Evolutionary conservation across 2,797 vertebrate species (phyloP).

Genomic region (Myoxocephalus aenaeus): DNA sequence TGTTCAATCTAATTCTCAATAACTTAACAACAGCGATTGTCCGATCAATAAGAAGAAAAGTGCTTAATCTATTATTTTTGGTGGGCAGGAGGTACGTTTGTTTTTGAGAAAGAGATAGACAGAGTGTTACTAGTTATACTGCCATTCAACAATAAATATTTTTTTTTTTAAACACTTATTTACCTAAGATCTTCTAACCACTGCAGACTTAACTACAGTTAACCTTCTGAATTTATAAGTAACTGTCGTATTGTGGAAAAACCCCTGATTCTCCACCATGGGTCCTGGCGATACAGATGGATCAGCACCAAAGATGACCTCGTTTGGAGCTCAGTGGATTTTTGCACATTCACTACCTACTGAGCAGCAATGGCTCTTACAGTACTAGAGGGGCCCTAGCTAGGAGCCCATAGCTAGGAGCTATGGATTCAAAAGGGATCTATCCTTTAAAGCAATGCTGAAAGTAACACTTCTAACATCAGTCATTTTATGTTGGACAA

Average conservation of each 20-base stretch:
- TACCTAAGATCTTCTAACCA: neutral
- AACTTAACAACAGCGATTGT: too few species aligned
- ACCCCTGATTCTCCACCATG: neutral
- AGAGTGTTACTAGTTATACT: neutral
- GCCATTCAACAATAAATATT: neutral
- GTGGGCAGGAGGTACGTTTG: too few species aligned
- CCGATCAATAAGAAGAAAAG: too few species aligned
- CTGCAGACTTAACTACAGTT: too few species aligned
- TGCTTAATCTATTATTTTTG: too few species aligned
- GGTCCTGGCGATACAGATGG: neutral
- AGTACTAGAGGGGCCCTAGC: neutral
- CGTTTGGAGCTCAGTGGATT: neutral
- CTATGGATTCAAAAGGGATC: constrained; percentile 2
- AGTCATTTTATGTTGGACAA: constrained; percentile 6
- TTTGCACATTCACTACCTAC: neutral
- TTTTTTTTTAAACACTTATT: too few species aligned
- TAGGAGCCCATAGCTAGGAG: neutral
- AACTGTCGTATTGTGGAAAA: neutral
- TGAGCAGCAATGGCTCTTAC: neutral
- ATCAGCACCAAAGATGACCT: neutral
- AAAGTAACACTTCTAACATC: neutral
- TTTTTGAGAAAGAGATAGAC: too few species aligned
- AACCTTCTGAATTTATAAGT: too few species aligned
- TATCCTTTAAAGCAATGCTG: neutral
- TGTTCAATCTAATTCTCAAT: too few species aligned